These are phyloP conservation scores for Bugulina stolonifera DNA, from an alignment of 2,888 invertebrate species.

Conservation along the genomic window DNA sequence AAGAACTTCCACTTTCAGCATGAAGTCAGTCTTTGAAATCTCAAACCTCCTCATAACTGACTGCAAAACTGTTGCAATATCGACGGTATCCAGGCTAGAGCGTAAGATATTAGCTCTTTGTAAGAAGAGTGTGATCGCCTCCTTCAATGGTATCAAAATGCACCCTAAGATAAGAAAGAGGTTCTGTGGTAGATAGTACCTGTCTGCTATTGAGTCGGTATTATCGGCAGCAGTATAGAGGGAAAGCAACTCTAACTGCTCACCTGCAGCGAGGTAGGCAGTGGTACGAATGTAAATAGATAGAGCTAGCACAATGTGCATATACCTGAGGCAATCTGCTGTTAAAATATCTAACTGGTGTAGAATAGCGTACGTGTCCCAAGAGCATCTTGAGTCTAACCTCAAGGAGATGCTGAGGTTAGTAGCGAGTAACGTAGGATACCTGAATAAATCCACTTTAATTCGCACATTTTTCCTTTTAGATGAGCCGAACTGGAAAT, in stretches of 20 bases:
- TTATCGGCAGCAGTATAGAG: too few species aligned
- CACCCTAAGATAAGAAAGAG: too few species aligned
- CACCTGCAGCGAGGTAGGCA: background rate
- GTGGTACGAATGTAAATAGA: background rate
- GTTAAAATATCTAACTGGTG: background rate
- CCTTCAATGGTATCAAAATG: too few species aligned
- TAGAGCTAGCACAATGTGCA: background rate
- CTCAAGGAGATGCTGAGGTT: background rate
- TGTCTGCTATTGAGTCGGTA: too few species aligned
- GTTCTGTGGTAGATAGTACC: too few species aligned
- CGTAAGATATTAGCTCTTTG: too few species aligned
- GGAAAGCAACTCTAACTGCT: background rate
- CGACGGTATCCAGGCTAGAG: too few species aligned
- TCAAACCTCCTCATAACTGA: too few species aligned
- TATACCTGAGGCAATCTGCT: background rate
- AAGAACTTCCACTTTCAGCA: too few species aligned
- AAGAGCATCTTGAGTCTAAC: background rate
- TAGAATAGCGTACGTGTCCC: background rate
- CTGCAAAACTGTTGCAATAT: too few species aligned
- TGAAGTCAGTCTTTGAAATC: too few species aligned
- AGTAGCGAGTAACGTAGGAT: background rate
- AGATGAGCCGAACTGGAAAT: background rate
- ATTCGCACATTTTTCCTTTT: background rate
- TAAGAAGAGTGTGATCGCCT: too few species aligned
- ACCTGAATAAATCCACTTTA: background rate